phyloP scores from a whole-genome alignment of 1,140 invertebrate genomes.

The Leptoteleia sp. region DNA sequence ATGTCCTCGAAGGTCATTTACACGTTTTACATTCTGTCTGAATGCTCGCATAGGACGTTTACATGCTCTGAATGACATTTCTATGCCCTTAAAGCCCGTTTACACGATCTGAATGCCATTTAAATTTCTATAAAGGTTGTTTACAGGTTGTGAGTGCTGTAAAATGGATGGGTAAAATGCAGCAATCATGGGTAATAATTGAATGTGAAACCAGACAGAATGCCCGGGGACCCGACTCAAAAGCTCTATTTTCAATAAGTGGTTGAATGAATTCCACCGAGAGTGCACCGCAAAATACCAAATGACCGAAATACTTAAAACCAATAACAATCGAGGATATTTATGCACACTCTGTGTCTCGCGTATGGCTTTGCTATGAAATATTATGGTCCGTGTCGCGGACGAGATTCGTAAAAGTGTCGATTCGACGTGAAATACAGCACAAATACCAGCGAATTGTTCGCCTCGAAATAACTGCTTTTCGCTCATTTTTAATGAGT shows the following conservation, averaged over 20 bases:
- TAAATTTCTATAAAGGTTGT: too few species aligned
- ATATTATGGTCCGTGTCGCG: slow-evolving; percentile 51
- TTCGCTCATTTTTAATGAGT: slow-evolving; percentile 37
- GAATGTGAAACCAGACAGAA: slow-evolving; percentile 51
- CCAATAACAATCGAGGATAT: slow-evolving; percentile 61
- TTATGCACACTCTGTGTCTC: slow-evolving; percentile 47
- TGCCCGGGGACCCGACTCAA: slow-evolving; percentile 28
- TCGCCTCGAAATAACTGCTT: slow-evolving; percentile 8
- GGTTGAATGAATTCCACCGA: slow-evolving; percentile 45
- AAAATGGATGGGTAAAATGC: slow-evolving; percentile 35
- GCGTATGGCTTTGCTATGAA: slow-evolving; percentile 42
- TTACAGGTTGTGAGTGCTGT: too few species aligned
- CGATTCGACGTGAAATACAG: slow-evolving; percentile 51
- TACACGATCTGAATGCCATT: too few species aligned
- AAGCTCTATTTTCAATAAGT: slow-evolving; percentile 58
- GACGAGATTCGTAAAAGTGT: slow-evolving; percentile 51
- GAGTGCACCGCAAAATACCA: slow-evolving; percentile 55
- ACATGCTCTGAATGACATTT: too few species aligned
- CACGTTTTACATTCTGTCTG: too few species aligned
- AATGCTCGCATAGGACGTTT: too few species aligned
- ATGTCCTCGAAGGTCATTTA: too few species aligned
- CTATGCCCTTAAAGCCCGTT: too few species aligned
- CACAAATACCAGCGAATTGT: slow-evolving; percentile 34
- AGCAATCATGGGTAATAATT: slow-evolving; percentile 49
- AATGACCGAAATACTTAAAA: slow-evolving; percentile 59